phyloP scores from a whole-genome alignment of 2,797 vertebrate species.

The Pseudochromis fuscus region DNA sequence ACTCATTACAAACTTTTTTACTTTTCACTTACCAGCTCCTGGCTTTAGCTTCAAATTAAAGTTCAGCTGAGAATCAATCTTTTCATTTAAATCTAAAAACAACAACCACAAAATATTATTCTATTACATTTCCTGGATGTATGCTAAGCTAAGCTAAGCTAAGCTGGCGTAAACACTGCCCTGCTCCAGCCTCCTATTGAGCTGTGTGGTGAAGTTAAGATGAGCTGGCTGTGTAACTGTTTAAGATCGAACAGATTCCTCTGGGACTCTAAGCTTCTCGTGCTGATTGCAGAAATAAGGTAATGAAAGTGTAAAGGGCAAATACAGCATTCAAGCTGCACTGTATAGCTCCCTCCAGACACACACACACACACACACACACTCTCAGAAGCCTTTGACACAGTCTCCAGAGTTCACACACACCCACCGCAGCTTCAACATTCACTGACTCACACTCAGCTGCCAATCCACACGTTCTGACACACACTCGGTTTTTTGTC shows the following conservation, averaged over 20 bases:
- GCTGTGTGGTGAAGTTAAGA: neutral
- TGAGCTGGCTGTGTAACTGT: neutral
- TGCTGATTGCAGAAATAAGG: slow-evolving; percentile 32
- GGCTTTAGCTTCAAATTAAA: too few species aligned
- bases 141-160: too few species aligned
- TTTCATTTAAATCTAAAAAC: too few species aligned
- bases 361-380: slow-evolving; percentile 7
- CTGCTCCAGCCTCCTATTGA: neutral
- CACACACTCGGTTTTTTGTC: slow-evolving; percentile 56
- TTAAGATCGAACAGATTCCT: slow-evolving; percentile 28
- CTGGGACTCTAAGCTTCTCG: slow-evolving; percentile 14
- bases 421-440: slow-evolving; percentile 30
- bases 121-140: too few species aligned
- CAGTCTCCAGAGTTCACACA: slow-evolving; percentile 38
- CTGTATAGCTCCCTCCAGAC: too few species aligned
- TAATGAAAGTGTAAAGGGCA: slow-evolving; percentile 46
- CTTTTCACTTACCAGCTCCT: too few species aligned
- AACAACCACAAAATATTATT: too few species aligned
- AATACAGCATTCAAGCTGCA: slow-evolving; percentile 1
- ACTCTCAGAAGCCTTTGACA: slow-evolving; percentile 38
- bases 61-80: too few species aligned
- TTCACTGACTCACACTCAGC: slow-evolving; percentile 24
- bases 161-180: too few species aligned
- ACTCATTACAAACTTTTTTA: too few species aligned
- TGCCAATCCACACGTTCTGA: slow-evolving; percentile 27